Evolutionary conservation across 2,113 vertebrate species (phyloP).

Genomic region (Mobula birostris): DNA sequence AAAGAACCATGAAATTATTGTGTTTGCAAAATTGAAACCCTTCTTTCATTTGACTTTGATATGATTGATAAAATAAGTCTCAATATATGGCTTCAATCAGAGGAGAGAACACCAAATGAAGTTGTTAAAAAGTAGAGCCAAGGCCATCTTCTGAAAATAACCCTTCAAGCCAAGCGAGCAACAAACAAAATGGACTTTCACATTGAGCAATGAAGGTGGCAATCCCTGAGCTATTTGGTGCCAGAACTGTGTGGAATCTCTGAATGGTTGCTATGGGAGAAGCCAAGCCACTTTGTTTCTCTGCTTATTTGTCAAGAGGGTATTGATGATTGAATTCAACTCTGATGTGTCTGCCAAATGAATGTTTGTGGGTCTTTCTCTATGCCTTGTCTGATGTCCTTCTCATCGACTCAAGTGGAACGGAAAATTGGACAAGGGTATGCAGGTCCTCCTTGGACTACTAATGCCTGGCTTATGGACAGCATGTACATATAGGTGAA

Average conservation of each 20-base stretch:
- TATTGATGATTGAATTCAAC: not conserved
- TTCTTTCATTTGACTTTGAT: not conserved
- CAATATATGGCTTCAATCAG: not conserved
- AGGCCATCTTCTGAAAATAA: not conserved
- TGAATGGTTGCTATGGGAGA: not conserved
- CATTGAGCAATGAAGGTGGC: not conserved
- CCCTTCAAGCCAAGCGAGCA: too few relatives aligned
- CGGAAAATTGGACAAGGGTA: not conserved
- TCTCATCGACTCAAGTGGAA: not conserved
- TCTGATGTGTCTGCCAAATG: not conserved
- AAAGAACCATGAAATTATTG: not conserved
- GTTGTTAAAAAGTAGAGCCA: not conserved
- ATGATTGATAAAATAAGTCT: too few relatives aligned
- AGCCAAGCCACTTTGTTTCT: not conserved
- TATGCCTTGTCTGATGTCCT: not conserved
- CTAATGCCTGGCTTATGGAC: too few relatives aligned
- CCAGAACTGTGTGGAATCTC: not conserved
- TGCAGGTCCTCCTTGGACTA: too few relatives aligned
- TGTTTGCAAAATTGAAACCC: not conserved
- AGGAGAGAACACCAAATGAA: not conserved
- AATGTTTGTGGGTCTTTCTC: not conserved
- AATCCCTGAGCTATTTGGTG: not conserved
- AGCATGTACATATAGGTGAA: too few relatives aligned
- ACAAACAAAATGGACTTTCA: not conserved
- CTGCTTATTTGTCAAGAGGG: not conserved